Percentiles rank a stretch among this genome's conserved stretches.
phyloP scores from a whole-genome alignment of 2,113 vertebrate genomes.

The Dasyornis broadbenti region DNA sequence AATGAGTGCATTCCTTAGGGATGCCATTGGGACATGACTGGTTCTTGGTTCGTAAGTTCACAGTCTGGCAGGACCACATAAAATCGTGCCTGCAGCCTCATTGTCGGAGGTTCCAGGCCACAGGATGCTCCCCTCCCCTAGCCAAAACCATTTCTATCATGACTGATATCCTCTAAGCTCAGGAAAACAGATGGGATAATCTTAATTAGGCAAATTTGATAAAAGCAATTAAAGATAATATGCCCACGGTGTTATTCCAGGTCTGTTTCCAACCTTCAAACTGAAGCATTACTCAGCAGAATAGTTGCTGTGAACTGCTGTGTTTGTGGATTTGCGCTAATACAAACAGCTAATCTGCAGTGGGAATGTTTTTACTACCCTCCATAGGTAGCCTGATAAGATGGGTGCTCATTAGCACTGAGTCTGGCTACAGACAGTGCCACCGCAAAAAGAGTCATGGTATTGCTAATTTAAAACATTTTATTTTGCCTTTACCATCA shows the following conservation, averaged over 20 bases:
- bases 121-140: neutral
- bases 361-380: neutral
- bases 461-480: neutral
- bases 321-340: neutral
- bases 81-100: neutral
- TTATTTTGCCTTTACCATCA: neutral
- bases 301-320: neutral
- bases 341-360: neutral
- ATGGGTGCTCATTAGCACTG: neutral
- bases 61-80: neutral
- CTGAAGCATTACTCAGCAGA: neutral
- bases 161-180: neutral
- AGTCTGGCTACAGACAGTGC: neutral
- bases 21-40: neutral
- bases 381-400: neutral
- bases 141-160: neutral
- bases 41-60: neutral
- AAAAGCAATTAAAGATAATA: neutral
- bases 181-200: neutral
- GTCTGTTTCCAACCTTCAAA: neutral
- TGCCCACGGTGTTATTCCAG: neutral
- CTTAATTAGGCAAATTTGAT: neutral
- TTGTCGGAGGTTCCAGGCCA: neutral
- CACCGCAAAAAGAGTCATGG: neutral
- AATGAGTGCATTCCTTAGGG: neutral